Percentiles rank a stretch among this genome's conserved stretches.
Conservation (phyloP, 2,888 invertebrate genomes). For the Anaspis maculata region DNA sequence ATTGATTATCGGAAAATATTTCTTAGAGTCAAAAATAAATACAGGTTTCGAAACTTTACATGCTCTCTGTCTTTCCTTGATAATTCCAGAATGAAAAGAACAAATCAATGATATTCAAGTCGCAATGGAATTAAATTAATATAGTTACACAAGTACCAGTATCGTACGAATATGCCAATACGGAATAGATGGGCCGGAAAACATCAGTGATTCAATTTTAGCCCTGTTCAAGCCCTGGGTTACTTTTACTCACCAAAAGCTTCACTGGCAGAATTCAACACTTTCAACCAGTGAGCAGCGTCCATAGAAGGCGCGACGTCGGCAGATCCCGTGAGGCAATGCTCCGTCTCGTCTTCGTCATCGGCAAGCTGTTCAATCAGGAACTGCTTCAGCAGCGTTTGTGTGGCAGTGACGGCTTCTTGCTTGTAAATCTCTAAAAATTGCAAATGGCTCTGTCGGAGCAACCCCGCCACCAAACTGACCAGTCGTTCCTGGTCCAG, state of each 20-base stretch:
- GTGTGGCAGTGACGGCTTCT: slow-evolving; percentile 83
- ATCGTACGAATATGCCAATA: too few relatives aligned
- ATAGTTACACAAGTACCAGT: too few relatives aligned
- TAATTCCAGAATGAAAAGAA: too few relatives aligned
- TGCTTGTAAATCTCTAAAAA: slow-evolving; percentile 82
- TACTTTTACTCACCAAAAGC: slow-evolving; percentile 36
- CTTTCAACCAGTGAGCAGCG: slow-evolving; percentile 38
- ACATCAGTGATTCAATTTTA: too few relatives aligned
- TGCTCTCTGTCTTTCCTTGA: too few relatives aligned
- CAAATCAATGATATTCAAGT: too few relatives aligned
- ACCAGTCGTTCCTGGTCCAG: slow-evolving; percentile 69
- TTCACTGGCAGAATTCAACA: slow-evolving; percentile 35
- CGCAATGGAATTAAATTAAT: too few relatives aligned
- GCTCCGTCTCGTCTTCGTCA: slow-evolving; percentile 46
- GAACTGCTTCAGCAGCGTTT: slow-evolving; percentile 81
- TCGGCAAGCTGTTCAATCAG: slow-evolving; percentile 70
- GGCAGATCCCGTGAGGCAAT: slow-evolving; percentile 47
- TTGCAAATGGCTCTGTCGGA: slow-evolving; percentile 77
- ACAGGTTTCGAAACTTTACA: too few relatives aligned
- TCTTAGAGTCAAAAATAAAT: too few relatives aligned
- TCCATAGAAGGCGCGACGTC: slow-evolving; percentile 39
- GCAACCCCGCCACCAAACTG: slow-evolving; percentile 69
- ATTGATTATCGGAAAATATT: too few relatives aligned
- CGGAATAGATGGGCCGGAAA: too few relatives aligned
- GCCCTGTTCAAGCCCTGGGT: too few relatives aligned